Conservation (phyloP, 1,140 invertebrate species). For the Araneus ventricosus region DNA sequence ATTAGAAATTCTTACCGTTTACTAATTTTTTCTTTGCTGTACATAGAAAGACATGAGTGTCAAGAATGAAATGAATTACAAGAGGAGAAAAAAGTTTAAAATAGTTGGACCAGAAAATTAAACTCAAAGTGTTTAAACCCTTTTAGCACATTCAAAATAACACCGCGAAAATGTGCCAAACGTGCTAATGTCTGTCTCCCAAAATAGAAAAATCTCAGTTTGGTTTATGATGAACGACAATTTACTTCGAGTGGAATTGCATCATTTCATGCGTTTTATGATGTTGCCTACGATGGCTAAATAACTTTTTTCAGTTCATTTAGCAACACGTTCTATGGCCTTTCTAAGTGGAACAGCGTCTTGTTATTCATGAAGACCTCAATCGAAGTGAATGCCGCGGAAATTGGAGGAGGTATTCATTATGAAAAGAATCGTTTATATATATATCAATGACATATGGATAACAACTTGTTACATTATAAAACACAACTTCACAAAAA, state of each 20-base stretch:
- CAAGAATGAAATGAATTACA: too few relatives aligned
- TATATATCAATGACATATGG: not conserved
- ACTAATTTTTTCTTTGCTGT: too few relatives aligned
- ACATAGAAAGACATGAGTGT: too few relatives aligned
- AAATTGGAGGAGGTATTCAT: not conserved
- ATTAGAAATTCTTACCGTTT: too few relatives aligned
- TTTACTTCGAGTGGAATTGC: not conserved
- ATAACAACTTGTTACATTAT: too few relatives aligned
- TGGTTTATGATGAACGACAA: not conserved
- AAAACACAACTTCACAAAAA: too few relatives aligned
- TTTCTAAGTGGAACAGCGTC: not conserved
- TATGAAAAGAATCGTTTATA: not conserved
- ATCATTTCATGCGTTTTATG: not conserved
- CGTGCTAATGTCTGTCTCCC: not conserved
- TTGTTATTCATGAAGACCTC: not conserved
- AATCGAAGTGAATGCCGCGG: not conserved
- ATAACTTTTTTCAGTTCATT: slow-evolving; percentile 8
- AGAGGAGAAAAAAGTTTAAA: too few relatives aligned
- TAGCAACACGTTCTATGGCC: not conserved
- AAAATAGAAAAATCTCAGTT: not conserved
- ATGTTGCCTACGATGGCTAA: not conserved
- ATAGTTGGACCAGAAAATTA: too few relatives aligned
- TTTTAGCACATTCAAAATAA: not conserved
- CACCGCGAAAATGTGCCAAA: not conserved
- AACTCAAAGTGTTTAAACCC: too few relatives aligned